Conservation (phyloP, 2,888 invertebrate genomes). For the Eilema sororculum region DNA sequence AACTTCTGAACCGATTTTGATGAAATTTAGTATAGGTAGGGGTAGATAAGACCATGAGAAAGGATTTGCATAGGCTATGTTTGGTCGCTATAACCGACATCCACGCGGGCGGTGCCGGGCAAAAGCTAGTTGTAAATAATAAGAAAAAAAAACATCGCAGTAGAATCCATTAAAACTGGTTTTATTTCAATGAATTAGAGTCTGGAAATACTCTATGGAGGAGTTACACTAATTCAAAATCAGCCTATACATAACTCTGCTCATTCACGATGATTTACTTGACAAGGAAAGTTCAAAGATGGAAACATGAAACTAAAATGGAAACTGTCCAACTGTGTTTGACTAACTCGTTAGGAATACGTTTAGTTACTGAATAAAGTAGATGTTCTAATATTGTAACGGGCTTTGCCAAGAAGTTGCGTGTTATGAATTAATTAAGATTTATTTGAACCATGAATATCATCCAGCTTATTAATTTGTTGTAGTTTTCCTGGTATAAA, state of each 20-base stretch:
- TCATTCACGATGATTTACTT: constrained; percentile 6
- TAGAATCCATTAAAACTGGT: too few relatives aligned
- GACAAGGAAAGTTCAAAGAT: constrained; percentile 17
- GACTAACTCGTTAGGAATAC: constrained; percentile 6
- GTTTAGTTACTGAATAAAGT: neutral
- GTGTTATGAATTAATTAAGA: neutral
- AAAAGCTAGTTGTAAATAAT: too few relatives aligned
- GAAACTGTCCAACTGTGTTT: constrained; percentile 19
- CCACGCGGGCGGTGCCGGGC: too few relatives aligned
- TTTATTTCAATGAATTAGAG: too few relatives aligned
- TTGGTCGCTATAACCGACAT: too few relatives aligned
- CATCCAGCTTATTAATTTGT: neutral
- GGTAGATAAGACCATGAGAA: too few relatives aligned
- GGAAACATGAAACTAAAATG: constrained; percentile 15
- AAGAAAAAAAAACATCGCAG: too few relatives aligned
- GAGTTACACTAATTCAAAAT: neutral
- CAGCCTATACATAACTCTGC: neutral
- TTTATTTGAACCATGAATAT: constrained; percentile 1
- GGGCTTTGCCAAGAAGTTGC: neutral
- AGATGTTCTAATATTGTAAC: neutral
- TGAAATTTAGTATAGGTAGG: too few relatives aligned
- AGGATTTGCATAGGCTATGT: too few relatives aligned
- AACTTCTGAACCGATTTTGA: too few relatives aligned
- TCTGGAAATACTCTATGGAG: neutral
- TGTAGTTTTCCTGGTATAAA: neutral